phyloP scores from a whole-genome alignment of 2,113 vertebrate species.

The Tricholaema leucomelas region DNA sequence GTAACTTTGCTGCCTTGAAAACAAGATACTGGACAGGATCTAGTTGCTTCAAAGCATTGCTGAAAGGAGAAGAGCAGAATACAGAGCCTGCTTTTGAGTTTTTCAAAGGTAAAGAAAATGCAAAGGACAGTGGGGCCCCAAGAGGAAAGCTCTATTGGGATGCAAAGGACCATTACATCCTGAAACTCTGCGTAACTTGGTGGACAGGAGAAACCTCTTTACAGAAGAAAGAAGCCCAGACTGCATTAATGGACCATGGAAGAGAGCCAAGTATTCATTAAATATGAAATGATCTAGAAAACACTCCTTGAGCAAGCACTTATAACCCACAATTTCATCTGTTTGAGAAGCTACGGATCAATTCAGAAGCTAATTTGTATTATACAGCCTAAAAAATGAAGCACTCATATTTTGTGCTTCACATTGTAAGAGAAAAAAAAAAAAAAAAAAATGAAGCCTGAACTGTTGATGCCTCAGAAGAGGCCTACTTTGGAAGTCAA shows the following conservation, averaged over 20 bases:
- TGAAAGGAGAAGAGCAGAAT: neutral
- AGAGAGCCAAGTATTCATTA: conserved; percentile 16
- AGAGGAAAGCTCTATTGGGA: neutral
- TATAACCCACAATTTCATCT: neutral
- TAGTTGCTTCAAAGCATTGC: neutral
- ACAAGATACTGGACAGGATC: neutral
- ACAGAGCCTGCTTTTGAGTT: neutral
- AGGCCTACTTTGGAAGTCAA: neutral
- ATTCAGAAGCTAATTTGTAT: neutral
- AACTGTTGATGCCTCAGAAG: neutral
- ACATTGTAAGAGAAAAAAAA: too few relatives aligned
- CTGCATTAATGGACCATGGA: neutral
- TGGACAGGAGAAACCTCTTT: neutral
- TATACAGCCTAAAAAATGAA: neutral
- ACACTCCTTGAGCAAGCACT: neutral
- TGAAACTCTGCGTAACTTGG: neutral
- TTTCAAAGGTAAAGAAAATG: neutral
- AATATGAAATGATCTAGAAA: conserved; percentile 3
- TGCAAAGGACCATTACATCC: neutral
- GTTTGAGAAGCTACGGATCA: neutral
- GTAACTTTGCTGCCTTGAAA: neutral
- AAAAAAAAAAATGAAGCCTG: neutral
- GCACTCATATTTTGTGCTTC: neutral
- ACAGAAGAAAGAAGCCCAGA: neutral
- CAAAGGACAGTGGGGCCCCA: too few relatives aligned